A percentile compares a stretch with the other conserved stretches of the same genome.
These are phyloP conservation scores for Danaus melanippus DNA, from an alignment of 1,140 invertebrate genomes.

Conservation along the genomic window DNA sequence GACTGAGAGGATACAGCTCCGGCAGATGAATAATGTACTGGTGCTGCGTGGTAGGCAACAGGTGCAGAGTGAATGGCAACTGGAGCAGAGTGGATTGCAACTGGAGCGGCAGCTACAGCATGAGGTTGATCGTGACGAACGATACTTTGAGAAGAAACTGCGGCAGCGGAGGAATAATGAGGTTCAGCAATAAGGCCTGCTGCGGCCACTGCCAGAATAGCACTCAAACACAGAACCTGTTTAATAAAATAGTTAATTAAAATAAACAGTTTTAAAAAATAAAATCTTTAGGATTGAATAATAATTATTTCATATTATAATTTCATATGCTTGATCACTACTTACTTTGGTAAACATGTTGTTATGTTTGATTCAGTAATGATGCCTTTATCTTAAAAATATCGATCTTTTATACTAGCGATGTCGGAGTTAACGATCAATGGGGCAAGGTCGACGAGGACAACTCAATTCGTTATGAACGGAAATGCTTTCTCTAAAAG, in stretches of 20 bases:
- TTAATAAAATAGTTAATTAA: slow-evolving; percentile 7
- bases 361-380: slow-evolving; percentile 6
- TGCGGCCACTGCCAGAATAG: slow-evolving; percentile 40
- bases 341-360: slow-evolving; percentile 34
- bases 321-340: neutral
- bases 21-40: slow-evolving; percentile 7
- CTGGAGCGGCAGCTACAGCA: too few species aligned
- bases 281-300: too few species aligned
- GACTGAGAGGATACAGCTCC: slow-evolving; percentile 12
- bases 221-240: slow-evolving; percentile 45
- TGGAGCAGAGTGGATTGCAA: slow-evolving; percentile 52
- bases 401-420: too few species aligned
- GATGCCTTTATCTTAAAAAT: neutral
- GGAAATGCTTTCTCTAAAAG: too few species aligned
- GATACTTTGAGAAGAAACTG: slow-evolving; percentile 43
- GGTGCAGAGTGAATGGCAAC: slow-evolving; percentile 47
- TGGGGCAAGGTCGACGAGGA: slow-evolving; percentile 5
- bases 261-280: too few species aligned
- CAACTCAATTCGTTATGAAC: too few species aligned
- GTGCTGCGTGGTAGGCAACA: slow-evolving; percentile 22
- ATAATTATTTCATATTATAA: too few species aligned
- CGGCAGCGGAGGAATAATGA: slow-evolving; percentile 33
- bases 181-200: slow-evolving; percentile 44
- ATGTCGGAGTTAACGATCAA: too few species aligned
- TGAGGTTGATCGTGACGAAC: slow-evolving; percentile 59